phyloP scores from a whole-genome alignment of 2,888 invertebrate species.

The Dichetophora obliterata region DNA sequence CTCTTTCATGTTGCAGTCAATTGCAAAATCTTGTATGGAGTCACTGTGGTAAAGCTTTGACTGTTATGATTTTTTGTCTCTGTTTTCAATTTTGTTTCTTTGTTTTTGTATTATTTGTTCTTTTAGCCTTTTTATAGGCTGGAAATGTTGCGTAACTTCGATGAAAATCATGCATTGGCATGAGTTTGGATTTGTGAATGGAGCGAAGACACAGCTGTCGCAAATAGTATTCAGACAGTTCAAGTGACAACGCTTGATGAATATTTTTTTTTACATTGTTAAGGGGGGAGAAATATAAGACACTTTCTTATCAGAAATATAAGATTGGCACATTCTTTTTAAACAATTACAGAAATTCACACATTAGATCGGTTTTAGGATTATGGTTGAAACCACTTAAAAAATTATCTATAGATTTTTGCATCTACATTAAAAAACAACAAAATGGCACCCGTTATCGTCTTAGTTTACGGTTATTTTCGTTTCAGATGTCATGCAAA shows the following conservation, averaged over 20 bases:
- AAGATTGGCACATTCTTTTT: too few species aligned
- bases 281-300: too few species aligned
- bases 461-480: too few species aligned
- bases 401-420: too few species aligned
- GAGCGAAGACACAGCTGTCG: background rate
- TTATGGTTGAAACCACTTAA: too few species aligned
- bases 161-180: background rate
- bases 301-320: too few species aligned
- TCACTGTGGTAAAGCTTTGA: conserved; percentile 30
- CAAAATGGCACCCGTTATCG: too few species aligned
- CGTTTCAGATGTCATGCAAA: too few species aligned
- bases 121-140: background rate
- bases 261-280: too few species aligned
- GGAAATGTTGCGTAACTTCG: background rate
- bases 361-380: too few species aligned
- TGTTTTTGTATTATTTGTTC: background rate
- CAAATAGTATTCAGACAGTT: background rate
- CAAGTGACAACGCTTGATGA: background rate
- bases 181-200: conserved; percentile 8
- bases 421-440: too few species aligned
- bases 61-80: conserved; percentile 20
- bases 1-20: background rate
- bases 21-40: background rate
- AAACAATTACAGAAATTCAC: too few species aligned
- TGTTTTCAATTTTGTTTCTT: background rate